Conservation (phyloP, 2,113 vertebrate species). For the Scortum barcoo region DNA sequence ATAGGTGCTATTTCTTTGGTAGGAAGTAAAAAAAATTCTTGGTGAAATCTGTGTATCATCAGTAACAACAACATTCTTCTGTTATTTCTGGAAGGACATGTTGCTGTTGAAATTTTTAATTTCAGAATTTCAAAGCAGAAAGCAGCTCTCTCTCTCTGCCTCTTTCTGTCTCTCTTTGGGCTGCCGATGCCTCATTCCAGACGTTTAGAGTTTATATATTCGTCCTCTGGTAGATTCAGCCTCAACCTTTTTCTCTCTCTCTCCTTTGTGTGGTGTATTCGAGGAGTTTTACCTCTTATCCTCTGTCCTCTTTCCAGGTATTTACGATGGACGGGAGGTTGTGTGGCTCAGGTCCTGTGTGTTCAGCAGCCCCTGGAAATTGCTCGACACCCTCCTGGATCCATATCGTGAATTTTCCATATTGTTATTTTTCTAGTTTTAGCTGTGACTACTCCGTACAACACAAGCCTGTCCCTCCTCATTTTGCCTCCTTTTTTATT, state of each 20-base stretch:
- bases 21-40: neutral
- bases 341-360: neutral
- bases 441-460: neutral
- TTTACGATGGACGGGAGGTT: neutral
- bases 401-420: neutral
- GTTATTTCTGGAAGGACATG: neutral
- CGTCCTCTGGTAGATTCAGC: neutral
- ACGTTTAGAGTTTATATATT: neutral
- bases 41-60: neutral
- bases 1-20: neutral
- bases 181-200: neutral
- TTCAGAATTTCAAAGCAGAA: neutral
- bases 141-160: neutral
- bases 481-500: neutral
- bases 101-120: neutral
- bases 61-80: neutral
- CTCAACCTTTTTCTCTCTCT: neutral
- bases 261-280: neutral
- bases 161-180: neutral
- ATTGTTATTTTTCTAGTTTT: neutral
- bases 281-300: neutral
- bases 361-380: neutral
- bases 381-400: neutral
- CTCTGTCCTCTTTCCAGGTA: neutral
- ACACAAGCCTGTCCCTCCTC: neutral